phyloP scores from a whole-genome alignment of 2,113 vertebrate genomes.

The Psephotus haematonotus region DNA sequence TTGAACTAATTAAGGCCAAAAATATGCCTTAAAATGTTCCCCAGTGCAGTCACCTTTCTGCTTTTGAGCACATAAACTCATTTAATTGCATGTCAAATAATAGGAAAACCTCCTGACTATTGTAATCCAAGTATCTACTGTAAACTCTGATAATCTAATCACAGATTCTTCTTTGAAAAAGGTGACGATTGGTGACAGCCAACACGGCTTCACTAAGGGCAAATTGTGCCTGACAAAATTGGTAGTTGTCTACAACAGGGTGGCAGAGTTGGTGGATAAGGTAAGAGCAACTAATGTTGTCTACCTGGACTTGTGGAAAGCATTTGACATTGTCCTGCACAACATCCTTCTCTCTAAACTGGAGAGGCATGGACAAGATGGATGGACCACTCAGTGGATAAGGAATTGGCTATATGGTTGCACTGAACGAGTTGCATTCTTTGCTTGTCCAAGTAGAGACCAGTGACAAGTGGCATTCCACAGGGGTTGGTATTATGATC shows the following conservation, averaged over 20 bases:
- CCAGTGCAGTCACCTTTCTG: neutral
- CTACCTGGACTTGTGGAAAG: neutral
- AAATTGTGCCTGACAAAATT: neutral
- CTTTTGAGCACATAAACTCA: neutral
- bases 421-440: neutral
- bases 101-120: neutral
- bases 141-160: neutral
- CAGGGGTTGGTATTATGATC: neutral
- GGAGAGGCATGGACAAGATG: too few relatives aligned
- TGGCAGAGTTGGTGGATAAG: neutral
- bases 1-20: neutral
- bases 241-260: neutral
- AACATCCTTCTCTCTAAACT: neutral
- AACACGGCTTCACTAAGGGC: neutral
- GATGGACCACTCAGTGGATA: neutral
- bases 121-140: neutral
- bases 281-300: neutral
- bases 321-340: neutral
- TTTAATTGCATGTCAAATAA: slow-evolving; percentile 17
- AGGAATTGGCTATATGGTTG: neutral
- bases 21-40: neutral
- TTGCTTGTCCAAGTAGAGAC: neutral
- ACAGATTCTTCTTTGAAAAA: neutral
- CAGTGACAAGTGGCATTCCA: neutral
- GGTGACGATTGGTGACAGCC: neutral